Evolutionary conservation across 2,113 vertebrate species (phyloP), one percentile per base, ranked within the genome.

Genomic region (Calonectris borealis): DNA sequence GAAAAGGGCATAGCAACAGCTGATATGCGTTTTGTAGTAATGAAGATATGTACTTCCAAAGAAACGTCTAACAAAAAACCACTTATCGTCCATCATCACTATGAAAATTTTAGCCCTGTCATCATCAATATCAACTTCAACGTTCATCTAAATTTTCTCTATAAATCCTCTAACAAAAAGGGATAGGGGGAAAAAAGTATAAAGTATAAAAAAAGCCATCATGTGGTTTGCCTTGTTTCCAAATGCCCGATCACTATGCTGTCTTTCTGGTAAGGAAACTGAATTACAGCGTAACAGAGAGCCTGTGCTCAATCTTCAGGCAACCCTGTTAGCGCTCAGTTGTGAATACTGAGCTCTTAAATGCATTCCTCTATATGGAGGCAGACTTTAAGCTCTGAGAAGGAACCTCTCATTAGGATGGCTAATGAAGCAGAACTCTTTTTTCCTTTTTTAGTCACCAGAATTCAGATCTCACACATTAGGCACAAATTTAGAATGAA

Each of bases 401-500:
- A n/a, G 65, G 17, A 90, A 54, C 6, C 2, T 65, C 44, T 88
- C 22, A 58, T 55, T 70, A 84, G 17, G 36, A 68, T 29, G 31
- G 32, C 18, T 16, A 73, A 61, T 22, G n/a, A 76, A 93, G 66
- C 36, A 79, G 55, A 65, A 85, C 11, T 61, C 20, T 58, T 46
- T 52, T 38, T 31, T 73, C 10, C 24, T 58, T 80, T 72, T 85
- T 71, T 34, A 85, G 51, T 90, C 42, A 57, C 16, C 62, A 83
- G 86, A 96, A 82, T 83, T 81, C 77, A 81, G 40, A 34, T 76
- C 48, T 92, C 71, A 84, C 58, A 89, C 32, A 81, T 71, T 26
- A 93, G 68, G 91, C 83, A 86, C 77, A 96, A 95, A 90, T 87
- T 91, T 54, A 91, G 92, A 95, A 83, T 80, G 57, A 66, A 88